Conservation (phyloP, 2,888 invertebrate genomes). For the Lasioglossum morio region DNA sequence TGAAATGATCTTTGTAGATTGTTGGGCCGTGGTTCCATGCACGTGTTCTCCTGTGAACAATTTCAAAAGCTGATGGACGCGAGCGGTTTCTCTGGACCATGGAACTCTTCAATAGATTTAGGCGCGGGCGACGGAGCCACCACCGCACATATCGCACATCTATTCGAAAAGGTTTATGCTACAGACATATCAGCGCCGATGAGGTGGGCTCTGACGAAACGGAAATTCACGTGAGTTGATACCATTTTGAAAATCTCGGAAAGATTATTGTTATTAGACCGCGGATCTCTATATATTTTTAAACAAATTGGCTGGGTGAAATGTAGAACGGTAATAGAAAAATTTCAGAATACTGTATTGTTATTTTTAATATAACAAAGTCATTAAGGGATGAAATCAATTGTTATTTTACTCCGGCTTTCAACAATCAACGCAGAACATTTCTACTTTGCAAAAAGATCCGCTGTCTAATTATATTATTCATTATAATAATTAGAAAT, state of each 20-base stretch:
- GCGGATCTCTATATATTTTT: no score
- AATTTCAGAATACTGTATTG: no score
- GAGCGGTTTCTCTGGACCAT: slow-evolving; percentile 81
- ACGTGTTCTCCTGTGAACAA: slow-evolving; percentile 95
- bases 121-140: slow-evolving; percentile 99
- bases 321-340: no score
- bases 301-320: no score
- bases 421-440: no score
- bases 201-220: slow-evolving; percentile 91
- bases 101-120: slow-evolving; percentile 90
- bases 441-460: no score
- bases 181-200: slow-evolving; percentile 97
- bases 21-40: slow-evolving; percentile 97
- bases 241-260: neutral
- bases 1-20: slow-evolving; percentile 86
- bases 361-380: no score
- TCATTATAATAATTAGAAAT: no score
- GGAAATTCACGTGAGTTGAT: slow-evolving; percentile 90
- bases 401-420: no score
- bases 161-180: slow-evolving; percentile 91
- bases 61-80: slow-evolving; percentile 88
- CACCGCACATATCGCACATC: slow-evolving; percentile 91
- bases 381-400: no score
- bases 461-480: no score
- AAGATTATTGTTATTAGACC: neutral